Base-by-base conservation (phyloP, 2,888 invertebrate genomes). In the Epinotia nisella region DNA sequence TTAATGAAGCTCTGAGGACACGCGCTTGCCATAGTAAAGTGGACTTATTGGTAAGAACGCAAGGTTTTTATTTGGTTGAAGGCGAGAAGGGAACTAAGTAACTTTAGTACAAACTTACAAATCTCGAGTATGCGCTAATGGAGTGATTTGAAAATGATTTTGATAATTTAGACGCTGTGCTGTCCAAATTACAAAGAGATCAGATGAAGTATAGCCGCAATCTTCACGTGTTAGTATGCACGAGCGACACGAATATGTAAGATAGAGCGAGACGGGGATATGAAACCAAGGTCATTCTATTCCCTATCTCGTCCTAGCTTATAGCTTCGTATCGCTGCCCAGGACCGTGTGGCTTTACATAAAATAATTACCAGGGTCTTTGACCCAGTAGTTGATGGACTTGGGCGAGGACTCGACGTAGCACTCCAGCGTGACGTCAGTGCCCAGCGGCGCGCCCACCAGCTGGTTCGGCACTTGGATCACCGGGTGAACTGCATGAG, bases 391-490 rank as follows among this genome's bases (percentile, higher is more conserved):
- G 94, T 97, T 97, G 92, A 98, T 97, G 84, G 97, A 96, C 94
- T 96, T 97, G 66, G 98, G 98, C 78, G 96, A 98, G 75, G 98
- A 97, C 91, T 98, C 98, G 78, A 98, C 97, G 93, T 96, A 96
- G 94, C 98, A 98, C 92, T 97, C 97, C 80, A 98, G 94, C 70
- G 96, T 96, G 83, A 98, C 97, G 91, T 97, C 96, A 78, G 97
- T 97, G 79, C 96, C 96, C 80, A 97, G 94, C 75, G 97, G 97
- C 76, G 97, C 97, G 49, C 97, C 97, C 76, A 98, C 97, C 89
- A 98, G 95, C 94, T 98, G 98, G 94, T 97, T 98, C 77, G 97
- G 98, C 82, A 97, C 97, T 91, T 97, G 96, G 86, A 98, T 97
- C 83, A 97, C 96, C 49, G 98, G 98, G 87, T 97, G 96, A 95